Evolutionary conservation across 2,797 vertebrate species (phyloP).

Genomic region (Okamejei kenojei): DNA sequence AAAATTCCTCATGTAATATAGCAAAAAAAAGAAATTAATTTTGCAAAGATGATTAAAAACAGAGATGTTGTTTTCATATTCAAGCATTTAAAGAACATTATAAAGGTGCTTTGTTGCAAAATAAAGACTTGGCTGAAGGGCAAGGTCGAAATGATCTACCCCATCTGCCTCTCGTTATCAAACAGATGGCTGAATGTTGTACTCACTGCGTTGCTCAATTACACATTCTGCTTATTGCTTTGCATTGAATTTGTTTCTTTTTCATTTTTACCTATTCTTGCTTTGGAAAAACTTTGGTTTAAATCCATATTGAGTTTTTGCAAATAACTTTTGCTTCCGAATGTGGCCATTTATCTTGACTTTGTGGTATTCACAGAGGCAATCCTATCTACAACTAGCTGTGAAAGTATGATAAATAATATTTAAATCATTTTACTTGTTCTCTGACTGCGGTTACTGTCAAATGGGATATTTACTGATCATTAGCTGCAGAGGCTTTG

Average conservation of each 20-base stretch:
- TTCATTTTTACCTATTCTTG: neutral
- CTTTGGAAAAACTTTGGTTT: neutral
- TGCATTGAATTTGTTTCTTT: neutral
- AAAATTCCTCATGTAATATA: neutral
- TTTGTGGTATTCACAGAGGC: neutral
- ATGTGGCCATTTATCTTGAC: neutral
- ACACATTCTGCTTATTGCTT: neutral
- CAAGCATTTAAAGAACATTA: neutral
- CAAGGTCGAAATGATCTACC: neutral
- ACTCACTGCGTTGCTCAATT: neutral
- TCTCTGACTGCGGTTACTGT: neutral
- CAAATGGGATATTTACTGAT: neutral
- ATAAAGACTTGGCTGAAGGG: neutral
- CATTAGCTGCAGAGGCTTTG: too few species aligned
- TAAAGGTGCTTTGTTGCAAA: slow-evolving; percentile 11
- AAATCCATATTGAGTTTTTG: neutral
- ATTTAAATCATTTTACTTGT: neutral
- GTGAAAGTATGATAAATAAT: neutral
- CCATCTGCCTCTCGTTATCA: neutral
- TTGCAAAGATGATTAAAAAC: neutral
- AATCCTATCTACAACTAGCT: neutral
- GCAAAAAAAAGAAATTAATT: neutral
- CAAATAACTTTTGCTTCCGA: neutral
- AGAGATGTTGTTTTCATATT: neutral
- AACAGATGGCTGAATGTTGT: neutral